These are phyloP conservation scores for Proterorhinus semilunaris DNA, from an alignment of 2,113 vertebrate genomes.

Conservation along the genomic window DNA sequence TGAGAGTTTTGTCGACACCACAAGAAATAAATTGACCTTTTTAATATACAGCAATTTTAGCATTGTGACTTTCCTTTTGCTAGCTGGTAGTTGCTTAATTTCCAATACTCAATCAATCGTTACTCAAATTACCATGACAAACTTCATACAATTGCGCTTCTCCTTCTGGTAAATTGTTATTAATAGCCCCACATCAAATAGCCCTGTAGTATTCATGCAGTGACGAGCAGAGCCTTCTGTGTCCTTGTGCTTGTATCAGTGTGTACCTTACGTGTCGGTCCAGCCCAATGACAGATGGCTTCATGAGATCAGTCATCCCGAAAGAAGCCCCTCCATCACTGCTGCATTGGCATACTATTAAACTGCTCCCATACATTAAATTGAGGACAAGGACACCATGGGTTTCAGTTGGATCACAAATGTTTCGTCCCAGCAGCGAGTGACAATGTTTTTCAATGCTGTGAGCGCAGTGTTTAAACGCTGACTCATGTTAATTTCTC, in stretches of 20 bases:
- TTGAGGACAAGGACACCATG: slow-evolving; percentile 33
- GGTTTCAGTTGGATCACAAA: slow-evolving; percentile 32
- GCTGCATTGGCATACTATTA: slow-evolving; percentile 29
- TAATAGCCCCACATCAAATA: not conserved
- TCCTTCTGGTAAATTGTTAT: not conserved
- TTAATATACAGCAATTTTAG: too few relatives aligned
- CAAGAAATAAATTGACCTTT: too few relatives aligned
- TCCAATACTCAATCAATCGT: too few relatives aligned
- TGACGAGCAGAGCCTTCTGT: slow-evolving; percentile 2
- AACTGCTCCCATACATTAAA: slow-evolving; percentile 14
- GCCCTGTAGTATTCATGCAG: not conserved
- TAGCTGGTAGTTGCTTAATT: too few relatives aligned
- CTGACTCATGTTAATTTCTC: slow-evolving; percentile 8
- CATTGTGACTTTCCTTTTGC: too few relatives aligned
- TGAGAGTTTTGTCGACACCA: too few relatives aligned
- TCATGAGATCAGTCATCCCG: slow-evolving; percentile 54
- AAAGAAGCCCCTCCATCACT: slow-evolving; percentile 44
- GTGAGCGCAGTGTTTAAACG: slow-evolving; percentile 7
- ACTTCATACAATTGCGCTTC: too few relatives aligned
- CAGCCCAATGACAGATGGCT: slow-evolving; percentile 47
- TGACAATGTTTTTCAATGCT: slow-evolving; percentile 22
- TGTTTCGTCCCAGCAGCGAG: slow-evolving; percentile 18
- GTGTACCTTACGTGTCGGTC: slow-evolving; percentile 42
- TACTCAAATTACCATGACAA: too few relatives aligned
- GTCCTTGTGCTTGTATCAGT: slow-evolving; percentile 60